These are phyloP conservation scores for Pachycephala philippinensis DNA, from an alignment of 2,113 vertebrate species.

Conservation along the genomic window DNA sequence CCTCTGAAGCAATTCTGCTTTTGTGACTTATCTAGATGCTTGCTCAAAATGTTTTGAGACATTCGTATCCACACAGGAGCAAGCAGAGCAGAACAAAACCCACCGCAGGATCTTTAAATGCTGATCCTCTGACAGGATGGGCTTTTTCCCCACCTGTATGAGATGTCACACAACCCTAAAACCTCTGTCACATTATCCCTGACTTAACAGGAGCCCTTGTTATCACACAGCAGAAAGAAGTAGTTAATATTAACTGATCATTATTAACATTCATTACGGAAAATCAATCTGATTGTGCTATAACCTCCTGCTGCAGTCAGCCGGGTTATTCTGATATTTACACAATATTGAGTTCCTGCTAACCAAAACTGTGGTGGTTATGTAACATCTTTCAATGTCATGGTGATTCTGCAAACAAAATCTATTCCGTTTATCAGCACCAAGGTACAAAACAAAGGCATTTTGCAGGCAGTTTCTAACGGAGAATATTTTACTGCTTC, in stretches of 20 bases:
- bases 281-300: constrained; percentile 10
- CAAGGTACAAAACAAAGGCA: not conserved
- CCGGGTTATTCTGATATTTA: constrained; percentile 32
- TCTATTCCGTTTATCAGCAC: not conserved
- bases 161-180: not conserved
- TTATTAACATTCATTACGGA: constrained; percentile 28
- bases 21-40: not conserved
- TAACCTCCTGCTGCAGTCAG: not conserved
- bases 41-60: not conserved
- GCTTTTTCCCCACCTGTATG: not conserved
- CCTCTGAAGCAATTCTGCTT: constrained; percentile 46
- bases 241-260: constrained; percentile 48
- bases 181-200: not conserved
- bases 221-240: constrained; percentile 34
- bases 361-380: not conserved
- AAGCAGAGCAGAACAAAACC: not conserved
- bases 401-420: constrained; percentile 11
- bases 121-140: not conserved
- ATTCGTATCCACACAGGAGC: not conserved
- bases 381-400: constrained; percentile 48
- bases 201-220: constrained; percentile 16
- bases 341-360: constrained; percentile 17
- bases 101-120: not conserved
- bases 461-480: not conserved
- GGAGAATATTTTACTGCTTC: not conserved